A percentile compares a stretch with the other conserved stretches of the same genome.
Conservation (phyloP, 2,888 invertebrate genomes). For the Eristalis tenax region DNA sequence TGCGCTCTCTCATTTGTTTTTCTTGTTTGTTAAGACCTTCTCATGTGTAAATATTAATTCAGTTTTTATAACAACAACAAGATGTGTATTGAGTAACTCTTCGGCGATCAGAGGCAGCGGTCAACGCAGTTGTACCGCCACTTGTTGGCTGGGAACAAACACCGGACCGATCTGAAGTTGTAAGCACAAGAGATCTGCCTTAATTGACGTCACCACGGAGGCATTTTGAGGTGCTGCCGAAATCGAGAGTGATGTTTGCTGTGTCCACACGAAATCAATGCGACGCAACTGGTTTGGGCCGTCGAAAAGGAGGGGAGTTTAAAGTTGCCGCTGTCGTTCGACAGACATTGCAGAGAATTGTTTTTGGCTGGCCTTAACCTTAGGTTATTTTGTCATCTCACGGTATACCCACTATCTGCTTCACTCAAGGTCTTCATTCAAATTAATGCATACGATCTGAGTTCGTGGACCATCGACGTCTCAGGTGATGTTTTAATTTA, state of each 20-base stretch:
- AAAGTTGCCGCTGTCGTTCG: neutral
- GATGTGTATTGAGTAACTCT: neutral
- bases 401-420: neutral
- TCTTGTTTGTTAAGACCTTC: slow-evolving; percentile 19
- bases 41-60: slow-evolving; percentile 36
- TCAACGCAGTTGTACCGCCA: neutral
- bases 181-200: neutral
- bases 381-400: neutral
- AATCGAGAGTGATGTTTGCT: neutral
- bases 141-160: slow-evolving; percentile 3
- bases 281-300: neutral
- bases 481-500: neutral
- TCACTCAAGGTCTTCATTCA: neutral
- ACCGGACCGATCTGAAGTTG: neutral
- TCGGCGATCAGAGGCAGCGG: neutral
- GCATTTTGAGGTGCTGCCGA: neutral
- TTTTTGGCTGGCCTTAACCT: neutral
- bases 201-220: neutral
- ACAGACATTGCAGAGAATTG: neutral
- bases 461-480: neutral
- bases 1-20: neutral
- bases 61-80: neutral
- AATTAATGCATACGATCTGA: neutral
- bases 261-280: neutral
- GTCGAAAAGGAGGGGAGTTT: neutral